Percentiles rank a stretch among this genome's conserved stretches.
Evolutionary conservation across 1,140 invertebrate genomes (phyloP).

Genomic region (Lamellibrachia luymesi): DNA sequence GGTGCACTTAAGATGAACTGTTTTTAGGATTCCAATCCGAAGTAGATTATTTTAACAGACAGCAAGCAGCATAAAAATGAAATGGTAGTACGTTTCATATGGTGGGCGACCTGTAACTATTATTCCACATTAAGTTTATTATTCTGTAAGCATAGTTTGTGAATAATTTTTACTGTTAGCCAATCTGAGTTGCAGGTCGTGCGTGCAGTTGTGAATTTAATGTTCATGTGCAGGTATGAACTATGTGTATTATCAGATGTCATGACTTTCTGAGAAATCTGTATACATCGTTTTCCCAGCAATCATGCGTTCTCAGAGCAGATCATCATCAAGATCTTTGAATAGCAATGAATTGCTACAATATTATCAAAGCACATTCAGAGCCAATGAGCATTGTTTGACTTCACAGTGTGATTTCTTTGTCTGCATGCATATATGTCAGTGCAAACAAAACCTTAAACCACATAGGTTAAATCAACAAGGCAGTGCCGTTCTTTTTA

Average conservation of each 20-base stretch:
- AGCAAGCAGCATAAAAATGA: not conserved
- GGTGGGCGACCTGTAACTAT: too few species aligned
- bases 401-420: not conserved
- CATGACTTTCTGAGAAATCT: not conserved
- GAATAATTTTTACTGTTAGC: slow-evolving; percentile 5
- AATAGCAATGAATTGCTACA: too few species aligned
- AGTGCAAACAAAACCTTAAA: not conserved
- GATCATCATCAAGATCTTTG: too few species aligned
- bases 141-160: not conserved
- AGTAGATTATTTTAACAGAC: not conserved
- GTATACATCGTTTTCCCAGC: not conserved
- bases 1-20: not conserved
- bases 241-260: not conserved
- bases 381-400: not conserved
- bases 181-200: not conserved
- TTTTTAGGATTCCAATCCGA: not conserved
- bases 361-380: too few species aligned
- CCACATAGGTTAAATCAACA: not conserved
- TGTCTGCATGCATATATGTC: not conserved
- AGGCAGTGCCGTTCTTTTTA: not conserved
- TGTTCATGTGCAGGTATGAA: not conserved
- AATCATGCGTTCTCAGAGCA: too few species aligned
- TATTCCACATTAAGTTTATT: too few species aligned
- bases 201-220: not conserved
- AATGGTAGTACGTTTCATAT: not conserved